Base-by-base conservation (phyloP, 2,888 invertebrate genomes). In the Anthoptus insignis region DNA sequence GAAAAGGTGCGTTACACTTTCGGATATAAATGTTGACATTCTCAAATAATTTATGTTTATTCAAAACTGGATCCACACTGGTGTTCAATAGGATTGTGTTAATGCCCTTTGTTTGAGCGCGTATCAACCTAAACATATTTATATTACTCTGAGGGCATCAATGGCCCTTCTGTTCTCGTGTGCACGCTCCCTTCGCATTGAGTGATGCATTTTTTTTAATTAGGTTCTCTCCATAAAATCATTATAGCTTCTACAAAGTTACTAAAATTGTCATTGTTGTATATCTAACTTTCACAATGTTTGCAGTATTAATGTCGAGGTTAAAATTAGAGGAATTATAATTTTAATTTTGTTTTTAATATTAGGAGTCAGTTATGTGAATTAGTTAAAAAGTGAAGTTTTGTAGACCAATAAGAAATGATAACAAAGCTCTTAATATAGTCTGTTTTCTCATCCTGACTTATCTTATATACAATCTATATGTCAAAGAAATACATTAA, bases 1-100 rank as follows among this genome's bases (percentile, higher is more conserved):
- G 81, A 76, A 78, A 87, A 91, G 91, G 91, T 91, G 83, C 77
- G 89, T 87, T 81, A 77, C 79, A 81, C 76, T 75, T 73, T 67
- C 81, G 71, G 76, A 77, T 79, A 76, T 74, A 65, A 21, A 45
- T 45, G 21, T 13, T 45, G 22, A 22, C 45, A 21, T 45, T 21
- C 13, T 22, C 21, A 22, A 22, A 22, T 2, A 19, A 16, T 9
- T 42, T 42, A 11, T 19, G 11, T 13, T 45, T 13, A 13, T 45
- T 22, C 6, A 11, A 11, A 13, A 11, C 14, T 39, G 9, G 16
- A 21, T 19, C 11, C 1, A 49, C 49, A 19, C 19, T 60, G 42
- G 50, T 63, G 52, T 52, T 58, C 65, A 61, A 57, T 64, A 59
- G 57, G 32, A 24, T 61, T 69, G 64, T 69, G 67, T 72, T 66